Conservation (phyloP, 2,888 invertebrate genomes). For the Prionchulus punctatus region DNA sequence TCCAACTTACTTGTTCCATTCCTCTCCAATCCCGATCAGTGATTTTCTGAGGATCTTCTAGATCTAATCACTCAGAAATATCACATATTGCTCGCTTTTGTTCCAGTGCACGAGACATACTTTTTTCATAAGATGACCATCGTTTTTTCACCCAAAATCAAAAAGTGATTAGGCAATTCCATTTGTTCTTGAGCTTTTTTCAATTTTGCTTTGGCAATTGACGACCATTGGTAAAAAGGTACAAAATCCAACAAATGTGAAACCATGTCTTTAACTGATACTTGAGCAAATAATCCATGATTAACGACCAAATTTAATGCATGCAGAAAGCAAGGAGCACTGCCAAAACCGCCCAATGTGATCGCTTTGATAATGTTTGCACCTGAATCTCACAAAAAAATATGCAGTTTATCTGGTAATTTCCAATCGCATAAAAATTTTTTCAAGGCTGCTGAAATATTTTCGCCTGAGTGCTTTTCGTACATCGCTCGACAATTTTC, state of each 20-base stretch:
- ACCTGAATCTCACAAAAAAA: neutral
- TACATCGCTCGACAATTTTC: neutral
- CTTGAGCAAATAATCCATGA: neutral
- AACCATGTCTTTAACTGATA: neutral
- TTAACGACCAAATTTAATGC: neutral
- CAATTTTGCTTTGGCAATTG: neutral
- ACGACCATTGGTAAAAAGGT: neutral
- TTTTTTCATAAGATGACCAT: neutral
- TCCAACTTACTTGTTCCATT: neutral
- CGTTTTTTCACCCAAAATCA: neutral
- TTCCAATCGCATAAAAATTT: neutral
- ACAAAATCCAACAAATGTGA: neutral
- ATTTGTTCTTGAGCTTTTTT: neutral
- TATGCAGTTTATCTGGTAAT: neutral
- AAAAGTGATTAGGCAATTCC: neutral
- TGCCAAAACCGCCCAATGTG: neutral
- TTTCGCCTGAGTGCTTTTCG: neutral
- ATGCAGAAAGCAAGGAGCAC: neutral
- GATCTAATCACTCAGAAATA: neutral
- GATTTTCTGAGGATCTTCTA: neutral
- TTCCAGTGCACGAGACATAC: neutral
- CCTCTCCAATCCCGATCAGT: neutral
- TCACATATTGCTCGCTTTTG: neutral
- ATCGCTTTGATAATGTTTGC: neutral
- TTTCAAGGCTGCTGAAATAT: neutral